Evolutionary conservation across 2,888 invertebrate species (phyloP).

Genomic region (Spodoptera picta): DNA sequence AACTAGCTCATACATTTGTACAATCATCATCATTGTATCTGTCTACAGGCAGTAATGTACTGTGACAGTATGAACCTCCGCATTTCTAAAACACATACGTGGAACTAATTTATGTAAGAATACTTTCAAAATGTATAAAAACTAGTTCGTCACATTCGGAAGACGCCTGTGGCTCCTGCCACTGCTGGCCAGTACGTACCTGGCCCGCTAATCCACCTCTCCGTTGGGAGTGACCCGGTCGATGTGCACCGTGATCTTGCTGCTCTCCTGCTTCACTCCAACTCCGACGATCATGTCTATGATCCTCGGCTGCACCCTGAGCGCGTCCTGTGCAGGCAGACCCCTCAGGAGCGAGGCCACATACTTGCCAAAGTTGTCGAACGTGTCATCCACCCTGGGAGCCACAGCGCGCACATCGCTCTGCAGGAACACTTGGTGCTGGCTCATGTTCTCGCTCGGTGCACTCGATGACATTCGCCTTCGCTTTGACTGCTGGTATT

Average conservation of each 20-base stretch:
- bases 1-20: no score
- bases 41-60: no score
- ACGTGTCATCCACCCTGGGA: slow-evolving; percentile 54
- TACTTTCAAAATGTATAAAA: no score
- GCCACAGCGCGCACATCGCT: background rate
- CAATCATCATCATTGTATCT: no score
- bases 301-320: slow-evolving; percentile 65
- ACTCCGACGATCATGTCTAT: slow-evolving; percentile 50
- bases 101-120: no score
- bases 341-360: slow-evolving; percentile 65
- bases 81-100: no score
- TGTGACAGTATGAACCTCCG: no score
- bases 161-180: no score
- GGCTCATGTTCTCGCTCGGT: slow-evolving; percentile 12
- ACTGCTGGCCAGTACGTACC: background rate
- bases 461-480: slow-evolving; percentile 21
- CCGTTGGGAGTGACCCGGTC: slow-evolving; percentile 6
- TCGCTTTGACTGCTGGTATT: slow-evolving; percentile 15
- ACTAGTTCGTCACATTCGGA: no score
- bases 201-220: slow-evolving; percentile 17
- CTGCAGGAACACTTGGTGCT: slow-evolving; percentile 11
- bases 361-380: slow-evolving; percentile 69
- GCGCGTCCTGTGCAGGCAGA: slow-evolving; percentile 61
- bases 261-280: slow-evolving; percentile 10
- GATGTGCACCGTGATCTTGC: slow-evolving; percentile 4